Base-by-base conservation (phyloP, 1,140 invertebrate species). In the Psilanteris sp. region DNA sequence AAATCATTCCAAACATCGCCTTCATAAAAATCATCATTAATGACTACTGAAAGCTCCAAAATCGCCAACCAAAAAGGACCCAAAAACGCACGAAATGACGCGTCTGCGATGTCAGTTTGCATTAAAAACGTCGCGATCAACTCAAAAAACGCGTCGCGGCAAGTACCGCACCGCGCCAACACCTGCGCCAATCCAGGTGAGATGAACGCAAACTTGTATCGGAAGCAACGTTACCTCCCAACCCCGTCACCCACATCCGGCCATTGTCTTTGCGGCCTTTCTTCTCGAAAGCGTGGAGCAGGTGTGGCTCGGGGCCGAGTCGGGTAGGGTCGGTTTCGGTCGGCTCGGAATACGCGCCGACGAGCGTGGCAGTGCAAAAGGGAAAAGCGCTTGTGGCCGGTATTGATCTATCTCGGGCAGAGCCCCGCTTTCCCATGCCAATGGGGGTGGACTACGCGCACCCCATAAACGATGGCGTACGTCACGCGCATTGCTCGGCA, bases 331-430 rank as follows among this genome's bases (percentile, higher is more conserved):
- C 66, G 66, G 66, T 70, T 52, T 44, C 16, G 27, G 43, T 70
- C 54, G 64, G 50, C 37, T 43, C 7, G 6, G 24, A 27, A 44
- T 34, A 59, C 34, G 32, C 24, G 32, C 24, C 31, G 37, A 13
- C 7, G 31, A 61, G 55, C 46, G 37, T 66, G 29, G 52, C 32
- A 52, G 54, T 36, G 66, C 66, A 66, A 66, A 52, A 44, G 50
- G 61, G 59, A 79, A 72, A 66, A 77, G 71, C 59, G 75, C 46
- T 66, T 76, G 57, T 55, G 71, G 62, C 41, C 61, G 79, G 76
- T 85, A 83, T 85, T 84, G 84, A 85, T 86, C 84, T 82, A 24
- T 20, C 10, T 41, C 15, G 24, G 39, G 31, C 34, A 27, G 44
- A 59, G 66, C 44, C 34, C 41, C 36, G 66, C 34, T 77, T 79